Percentiles rank a stretch among this genome's conserved stretches.
Evolutionary conservation across 1,140 invertebrate genomes (phyloP).

Genomic region (Matsumurasca onukii): DNA sequence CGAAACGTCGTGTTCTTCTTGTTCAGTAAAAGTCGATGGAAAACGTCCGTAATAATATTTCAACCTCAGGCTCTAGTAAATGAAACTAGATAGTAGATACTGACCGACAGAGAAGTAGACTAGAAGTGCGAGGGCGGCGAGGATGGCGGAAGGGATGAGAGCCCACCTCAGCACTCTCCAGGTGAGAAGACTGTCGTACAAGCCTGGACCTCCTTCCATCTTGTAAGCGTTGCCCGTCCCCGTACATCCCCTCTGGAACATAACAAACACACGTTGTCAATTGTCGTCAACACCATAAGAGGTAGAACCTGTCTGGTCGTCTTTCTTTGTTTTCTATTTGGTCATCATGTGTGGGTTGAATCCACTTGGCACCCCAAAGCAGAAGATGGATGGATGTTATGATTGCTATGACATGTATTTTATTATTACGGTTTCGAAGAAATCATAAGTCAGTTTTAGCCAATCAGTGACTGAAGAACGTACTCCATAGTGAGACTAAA

Average conservation of each 20-base stretch:
- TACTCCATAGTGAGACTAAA: no score
- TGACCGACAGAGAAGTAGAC: conserved; percentile 36
- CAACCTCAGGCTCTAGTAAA: background rate
- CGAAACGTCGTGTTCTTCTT: background rate
- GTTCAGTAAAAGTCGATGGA: background rate
- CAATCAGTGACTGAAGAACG: no score
- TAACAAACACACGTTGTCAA: background rate
- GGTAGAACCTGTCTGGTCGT: no score
- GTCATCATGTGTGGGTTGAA: no score
- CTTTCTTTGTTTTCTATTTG: no score
- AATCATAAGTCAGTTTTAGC: no score
- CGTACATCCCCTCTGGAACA: conserved; percentile 32
- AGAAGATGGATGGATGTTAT: no score
- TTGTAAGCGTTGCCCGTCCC: conserved; percentile 30
- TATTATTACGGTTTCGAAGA: no score
- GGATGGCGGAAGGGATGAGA: conserved; percentile 27
- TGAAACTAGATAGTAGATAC: conserved; percentile 5
- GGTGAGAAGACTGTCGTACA: conserved; percentile 24
- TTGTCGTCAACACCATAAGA: background rate
- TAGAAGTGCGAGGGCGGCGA: conserved; percentile 30
- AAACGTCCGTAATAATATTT: background rate
- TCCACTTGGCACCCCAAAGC: no score
- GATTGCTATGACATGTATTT: no score
- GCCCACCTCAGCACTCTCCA: conserved; percentile 37
- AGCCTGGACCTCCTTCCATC: conserved; percentile 21